Evolutionary conservation across 2,797 vertebrate species (phyloP).

Genomic region (Sarcophilus harrisii): DNA sequence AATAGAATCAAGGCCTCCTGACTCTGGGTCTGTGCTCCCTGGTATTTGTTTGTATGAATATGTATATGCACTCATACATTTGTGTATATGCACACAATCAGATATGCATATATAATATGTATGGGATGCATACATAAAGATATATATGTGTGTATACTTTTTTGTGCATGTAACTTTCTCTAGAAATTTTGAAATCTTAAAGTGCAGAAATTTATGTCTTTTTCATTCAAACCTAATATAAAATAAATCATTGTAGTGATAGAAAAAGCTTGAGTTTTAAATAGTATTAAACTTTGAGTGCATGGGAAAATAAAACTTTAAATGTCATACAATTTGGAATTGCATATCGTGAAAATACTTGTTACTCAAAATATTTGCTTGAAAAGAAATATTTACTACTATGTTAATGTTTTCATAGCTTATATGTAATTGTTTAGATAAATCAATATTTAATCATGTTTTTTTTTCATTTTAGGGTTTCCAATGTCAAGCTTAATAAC

Average conservation of each 20-base stretch:
- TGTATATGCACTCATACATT: no score
- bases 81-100: no score
- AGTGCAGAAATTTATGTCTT: conserved; percentile 5
- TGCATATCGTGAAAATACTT: background rate
- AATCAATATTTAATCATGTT: conserved; percentile 20
- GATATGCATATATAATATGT: background rate
- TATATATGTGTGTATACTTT: background rate
- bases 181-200: conserved; percentile 32
- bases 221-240: background rate
- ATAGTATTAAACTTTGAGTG: background rate
- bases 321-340: conserved; percentile 22
- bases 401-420: background rate
- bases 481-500: conserved; percentile 92
- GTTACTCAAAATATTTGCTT: conserved; percentile 2
- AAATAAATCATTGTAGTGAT: background rate
- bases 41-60: background rate
- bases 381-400: background rate
- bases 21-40: background rate
- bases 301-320: conserved; percentile 5
- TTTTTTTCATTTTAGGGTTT: conserved; percentile 77
- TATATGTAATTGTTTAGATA: background rate
- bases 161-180: conserved; percentile 13
- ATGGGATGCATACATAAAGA: background rate
- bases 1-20: background rate
- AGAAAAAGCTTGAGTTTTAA: background rate